Percentiles rank a stretch among this genome's conserved stretches.
Evolutionary conservation across 2,888 invertebrate genomes (phyloP).

Genomic region (Masnerella sp.): DNA sequence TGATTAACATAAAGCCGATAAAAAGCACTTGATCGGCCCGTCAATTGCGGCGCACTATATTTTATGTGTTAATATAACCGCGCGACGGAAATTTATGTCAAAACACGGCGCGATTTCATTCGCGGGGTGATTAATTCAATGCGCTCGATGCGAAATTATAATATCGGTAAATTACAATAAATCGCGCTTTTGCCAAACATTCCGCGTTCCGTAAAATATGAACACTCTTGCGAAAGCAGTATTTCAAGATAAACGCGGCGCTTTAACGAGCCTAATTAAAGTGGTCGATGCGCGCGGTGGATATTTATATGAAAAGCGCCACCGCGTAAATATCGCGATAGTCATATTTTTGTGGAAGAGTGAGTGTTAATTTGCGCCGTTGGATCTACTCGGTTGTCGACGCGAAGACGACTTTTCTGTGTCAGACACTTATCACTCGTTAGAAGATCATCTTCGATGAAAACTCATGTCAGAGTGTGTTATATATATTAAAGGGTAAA

Average conservation of each 20-base stretch:
- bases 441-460: slow-evolving; percentile 54
- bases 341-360: slow-evolving; percentile 36
- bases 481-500: slow-evolving; percentile 60
- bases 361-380: slow-evolving; percentile 42
- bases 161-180: slow-evolving; percentile 55
- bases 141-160: slow-evolving; percentile 43
- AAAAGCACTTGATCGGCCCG: slow-evolving; percentile 37
- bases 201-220: slow-evolving; percentile 45
- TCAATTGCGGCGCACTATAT: slow-evolving; percentile 33
- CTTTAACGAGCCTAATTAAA: slow-evolving; percentile 56
- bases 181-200: slow-evolving; percentile 36
- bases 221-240: slow-evolving; percentile 47
- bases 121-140: slow-evolving; percentile 45
- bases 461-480: slow-evolving; percentile 59
- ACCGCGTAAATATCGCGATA: slow-evolving; percentile 31
- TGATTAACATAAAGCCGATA: slow-evolving; percentile 43
- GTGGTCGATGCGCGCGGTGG: slow-evolving; percentile 37
- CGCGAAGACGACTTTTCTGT: slow-evolving; percentile 52
- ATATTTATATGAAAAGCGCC: slow-evolving; percentile 54
- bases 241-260: slow-evolving; percentile 55
- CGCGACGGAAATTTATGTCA: slow-evolving; percentile 52
- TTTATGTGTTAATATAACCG: slow-evolving; percentile 31
- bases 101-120: slow-evolving; percentile 39
- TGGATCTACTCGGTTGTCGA: background rate
- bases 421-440: slow-evolving; percentile 58